Percentiles rank a stretch among this genome's conserved stretches.
These are phyloP conservation scores for Cyprinodon diabolis DNA, from an alignment of 2,797 vertebrate genomes.

Conservation along the genomic window DNA sequence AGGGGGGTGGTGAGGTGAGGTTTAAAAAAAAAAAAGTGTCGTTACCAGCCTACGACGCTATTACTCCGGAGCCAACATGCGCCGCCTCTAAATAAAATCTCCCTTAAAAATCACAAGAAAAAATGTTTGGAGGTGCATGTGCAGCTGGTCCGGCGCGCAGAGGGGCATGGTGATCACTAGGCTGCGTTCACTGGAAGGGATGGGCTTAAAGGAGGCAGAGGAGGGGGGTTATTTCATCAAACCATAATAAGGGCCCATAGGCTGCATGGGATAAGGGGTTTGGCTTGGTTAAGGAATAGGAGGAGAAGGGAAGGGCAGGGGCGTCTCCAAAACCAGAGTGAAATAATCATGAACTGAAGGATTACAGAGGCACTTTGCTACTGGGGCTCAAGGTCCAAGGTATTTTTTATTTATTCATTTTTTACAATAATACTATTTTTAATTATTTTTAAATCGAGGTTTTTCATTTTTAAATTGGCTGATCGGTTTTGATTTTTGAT, in stretches of 20 bases:
- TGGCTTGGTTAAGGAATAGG: conserved; percentile 15
- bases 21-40: conserved; percentile 76
- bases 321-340: background rate
- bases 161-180: conserved; percentile 71
- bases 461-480: background rate
- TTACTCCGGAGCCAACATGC: conserved; percentile 82
- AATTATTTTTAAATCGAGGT: background rate
- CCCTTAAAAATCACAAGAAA: conserved; percentile 77
- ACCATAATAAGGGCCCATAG: conserved; percentile 63
- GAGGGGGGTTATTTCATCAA: conserved; percentile 65
- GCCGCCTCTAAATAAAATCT: conserved; percentile 86
- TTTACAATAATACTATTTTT: background rate
- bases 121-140: conserved; percentile 77
- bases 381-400: too few relatives aligned
- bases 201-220: conserved; percentile 69
- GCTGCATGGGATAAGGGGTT: conserved; percentile 2
- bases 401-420: background rate
- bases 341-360: background rate
- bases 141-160: conserved; percentile 54
- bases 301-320: background rate
- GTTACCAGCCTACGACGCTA: conserved; percentile 84
- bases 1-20: conserved; percentile 34
- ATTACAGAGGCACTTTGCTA: background rate
- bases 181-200: conserved; percentile 62
- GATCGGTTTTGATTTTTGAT: background rate